phyloP scores from a whole-genome alignment of 2,113 vertebrate species.

The Plecturocebus donacophilus region DNA sequence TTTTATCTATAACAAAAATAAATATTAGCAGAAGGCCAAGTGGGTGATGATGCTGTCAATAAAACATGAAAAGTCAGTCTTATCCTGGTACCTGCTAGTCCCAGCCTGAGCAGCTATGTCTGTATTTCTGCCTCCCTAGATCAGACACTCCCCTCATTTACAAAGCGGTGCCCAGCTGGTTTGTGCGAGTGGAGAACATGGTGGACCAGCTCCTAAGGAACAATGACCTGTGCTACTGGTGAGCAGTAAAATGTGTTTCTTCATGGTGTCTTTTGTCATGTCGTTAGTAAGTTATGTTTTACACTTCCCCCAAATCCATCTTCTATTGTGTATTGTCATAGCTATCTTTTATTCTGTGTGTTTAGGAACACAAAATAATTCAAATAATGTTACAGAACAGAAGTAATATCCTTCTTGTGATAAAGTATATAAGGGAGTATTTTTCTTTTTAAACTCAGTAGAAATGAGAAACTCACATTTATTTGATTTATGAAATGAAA shows the following conservation, averaged over 20 bases:
- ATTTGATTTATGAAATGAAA: background rate
- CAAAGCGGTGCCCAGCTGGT: slow-evolving; percentile 99
- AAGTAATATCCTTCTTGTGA: background rate
- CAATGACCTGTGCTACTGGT: slow-evolving; percentile 97
- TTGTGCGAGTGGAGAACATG: slow-evolving; percentile 97
- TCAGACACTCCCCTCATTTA: slow-evolving; percentile 98
- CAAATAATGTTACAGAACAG: background rate
- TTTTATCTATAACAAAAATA: background rate
- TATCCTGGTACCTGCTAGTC: background rate
- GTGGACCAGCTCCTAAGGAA: slow-evolving; percentile 94
- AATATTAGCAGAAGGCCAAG: background rate
- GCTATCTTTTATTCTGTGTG: background rate
- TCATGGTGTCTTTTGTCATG: background rate
- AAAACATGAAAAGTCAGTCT: background rate
- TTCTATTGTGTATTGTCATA: background rate
- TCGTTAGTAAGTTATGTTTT: background rate
- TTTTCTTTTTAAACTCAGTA: background rate
- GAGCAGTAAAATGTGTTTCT: slow-evolving; percentile 63
- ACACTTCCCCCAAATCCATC: background rate
- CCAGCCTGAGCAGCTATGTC: background rate
- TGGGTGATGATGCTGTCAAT: background rate
- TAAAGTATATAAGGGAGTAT: background rate
- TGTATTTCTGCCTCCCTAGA: slow-evolving; percentile 75
- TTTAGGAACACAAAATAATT: background rate
- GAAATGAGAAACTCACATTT: background rate